Evolutionary conservation across 2,113 vertebrate species (phyloP).

Genomic region (Corynorhinus townsendii): DNA sequence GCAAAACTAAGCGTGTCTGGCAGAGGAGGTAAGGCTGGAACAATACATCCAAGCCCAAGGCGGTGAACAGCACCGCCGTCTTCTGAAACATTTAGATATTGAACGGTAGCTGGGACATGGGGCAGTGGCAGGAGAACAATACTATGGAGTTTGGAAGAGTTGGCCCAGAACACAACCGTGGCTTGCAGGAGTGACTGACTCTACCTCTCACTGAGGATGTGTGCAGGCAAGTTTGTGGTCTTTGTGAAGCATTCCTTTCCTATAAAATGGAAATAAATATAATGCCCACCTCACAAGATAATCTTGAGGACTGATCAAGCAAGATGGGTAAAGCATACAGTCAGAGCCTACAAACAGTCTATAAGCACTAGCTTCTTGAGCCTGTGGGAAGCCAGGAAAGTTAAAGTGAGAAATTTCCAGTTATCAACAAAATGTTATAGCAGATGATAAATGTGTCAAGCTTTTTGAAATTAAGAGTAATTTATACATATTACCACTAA

Average conservation of each 20-base stretch:
- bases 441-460: slow-evolving; percentile 46
- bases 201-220: background rate
- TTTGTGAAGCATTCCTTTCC: background rate
- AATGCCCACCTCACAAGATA: background rate
- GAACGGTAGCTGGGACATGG: background rate
- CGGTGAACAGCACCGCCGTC: background rate
- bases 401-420: slow-evolving; percentile 31
- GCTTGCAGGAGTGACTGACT: background rate
- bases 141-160: fast-evolving
- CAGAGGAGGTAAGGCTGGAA: background rate
- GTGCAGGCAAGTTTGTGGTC: background rate
- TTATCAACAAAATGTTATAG: slow-evolving; percentile 36
- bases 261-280: background rate
- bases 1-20: background rate
- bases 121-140: background rate
- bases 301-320: background rate
- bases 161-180: background rate
- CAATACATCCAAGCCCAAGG: background rate
- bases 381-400: background rate
- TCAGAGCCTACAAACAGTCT: background rate
- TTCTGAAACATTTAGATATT: background rate
- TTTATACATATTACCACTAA: slow-evolving; percentile 48
- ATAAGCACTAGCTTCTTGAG: background rate
- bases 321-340: background rate
- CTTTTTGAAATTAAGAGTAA: slow-evolving; percentile 49